Evolutionary conservation across 2,797 vertebrate genomes (phyloP), one percentile per base, ranked within the genome.

Genomic region (Lacerta agilis): DNA sequence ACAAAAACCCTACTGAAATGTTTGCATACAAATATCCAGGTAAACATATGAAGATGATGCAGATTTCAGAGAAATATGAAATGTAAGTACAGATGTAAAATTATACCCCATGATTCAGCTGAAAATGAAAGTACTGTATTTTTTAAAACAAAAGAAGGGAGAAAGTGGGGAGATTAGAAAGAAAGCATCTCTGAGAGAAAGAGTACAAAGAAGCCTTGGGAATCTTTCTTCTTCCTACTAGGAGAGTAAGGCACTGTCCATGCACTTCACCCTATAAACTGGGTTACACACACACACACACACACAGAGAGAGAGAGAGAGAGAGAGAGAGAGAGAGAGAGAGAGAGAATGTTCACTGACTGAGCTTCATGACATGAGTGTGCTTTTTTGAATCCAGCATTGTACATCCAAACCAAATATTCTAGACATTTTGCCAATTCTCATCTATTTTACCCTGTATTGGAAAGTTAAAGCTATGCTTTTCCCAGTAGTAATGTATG

Each of bases 31-130:
- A 77, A 23, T 45, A 36, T 41, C 58, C 43, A 36, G 10, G 17
- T 36, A 25, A 75, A 45, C n/a, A 66, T 33, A 41, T n/a, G 69
- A 73, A 93, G 86, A 82, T 33, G 3, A 81, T 89, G 43, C 83
- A 92, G 33, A 73, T 15, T 82, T 81, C 18, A 43, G 27, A 80
- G 25, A 29, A 61, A 72, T 72, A 64, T 20, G 29, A 29, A 71
- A 29, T 61, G 41, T 29, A 55, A 18, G 49, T 49, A 49, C 15
- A 49, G 49, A 38, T 23, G 7, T 78, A 55, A 69, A 82, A 73
- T 27, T 58, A 55, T 69, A 18, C 61, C 18, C 23, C 13, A 61
- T 9, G 27, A 9, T 78, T 86, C 45, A 82, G 8, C 7, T 73
- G 76, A 55, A 33, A 25, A 55, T 83, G 33, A 71, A 78, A 29